Percentiles rank a stretch among this genome's conserved stretches.
Conservation (phyloP, 2,888 invertebrate species). For the Chorisops tibialis region DNA sequence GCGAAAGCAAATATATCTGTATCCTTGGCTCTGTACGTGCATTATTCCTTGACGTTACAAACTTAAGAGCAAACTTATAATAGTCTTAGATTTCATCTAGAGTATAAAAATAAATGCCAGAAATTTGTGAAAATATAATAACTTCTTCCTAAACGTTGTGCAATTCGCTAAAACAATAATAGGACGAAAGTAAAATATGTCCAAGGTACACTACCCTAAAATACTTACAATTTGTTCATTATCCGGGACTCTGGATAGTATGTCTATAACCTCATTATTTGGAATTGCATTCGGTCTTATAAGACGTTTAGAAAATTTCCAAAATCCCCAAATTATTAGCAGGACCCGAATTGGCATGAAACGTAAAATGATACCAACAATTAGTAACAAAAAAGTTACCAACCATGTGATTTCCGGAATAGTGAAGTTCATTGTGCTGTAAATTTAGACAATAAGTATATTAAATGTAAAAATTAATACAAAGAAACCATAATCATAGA, state of each 20-base stretch:
- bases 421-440: slow-evolving; percentile 92
- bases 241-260: slow-evolving; percentile 90
- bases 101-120: no score
- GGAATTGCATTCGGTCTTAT: slow-evolving; percentile 91
- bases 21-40: no score
- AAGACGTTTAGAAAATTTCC: slow-evolving; percentile 93
- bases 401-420: slow-evolving; percentile 94
- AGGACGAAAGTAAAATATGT: no score
- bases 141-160: no score
- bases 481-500: not conserved
- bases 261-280: slow-evolving; percentile 95
- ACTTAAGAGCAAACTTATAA: no score
- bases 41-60: no score
- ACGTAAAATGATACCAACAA: slow-evolving; percentile 77
- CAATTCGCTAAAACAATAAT: no score
- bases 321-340: slow-evolving; percentile 89
- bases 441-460: slow-evolving; percentile 37
- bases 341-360: slow-evolving; percentile 85
- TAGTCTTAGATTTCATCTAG: no score
- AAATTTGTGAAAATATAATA: no score
- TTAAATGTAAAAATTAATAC: not conserved
- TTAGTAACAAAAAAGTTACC: slow-evolving; percentile 73
- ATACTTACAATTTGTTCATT: slow-evolving; percentile 84
- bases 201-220: no score
- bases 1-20: no score